phyloP scores from a whole-genome alignment of 1,140 invertebrate genomes.

The Ips nitidus region DNA sequence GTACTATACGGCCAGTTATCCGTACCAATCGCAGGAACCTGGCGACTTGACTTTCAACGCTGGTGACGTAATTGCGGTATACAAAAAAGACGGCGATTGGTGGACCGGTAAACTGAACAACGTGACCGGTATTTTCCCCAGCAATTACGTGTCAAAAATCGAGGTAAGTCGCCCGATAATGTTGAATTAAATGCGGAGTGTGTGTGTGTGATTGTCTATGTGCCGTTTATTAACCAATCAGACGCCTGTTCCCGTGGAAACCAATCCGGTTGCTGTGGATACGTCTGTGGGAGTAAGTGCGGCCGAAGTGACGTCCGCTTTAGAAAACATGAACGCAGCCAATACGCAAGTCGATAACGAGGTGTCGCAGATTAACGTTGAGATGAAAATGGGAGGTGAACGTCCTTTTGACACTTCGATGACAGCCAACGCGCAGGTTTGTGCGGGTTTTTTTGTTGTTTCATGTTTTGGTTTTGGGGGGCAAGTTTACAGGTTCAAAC shows the following conservation, averaged over 20 bases:
- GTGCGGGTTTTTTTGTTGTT: conserved; percentile 7
- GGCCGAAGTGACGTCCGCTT: conserved; percentile 28
- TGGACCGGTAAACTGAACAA: conserved; percentile 90
- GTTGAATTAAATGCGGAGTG: neutral
- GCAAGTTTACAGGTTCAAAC: too few relatives aligned
- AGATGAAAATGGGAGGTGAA: conserved; percentile 50
- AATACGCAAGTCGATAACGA: conserved; percentile 47
- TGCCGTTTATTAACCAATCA: conserved; percentile 8
- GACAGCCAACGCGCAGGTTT: conserved; percentile 56
- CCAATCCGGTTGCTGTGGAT: neutral
- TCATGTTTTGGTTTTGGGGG: neutral
- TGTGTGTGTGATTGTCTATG: conserved; percentile 6
- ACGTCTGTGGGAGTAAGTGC: conserved; percentile 28
- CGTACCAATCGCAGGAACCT: conserved; percentile 82
- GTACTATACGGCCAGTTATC: conserved; percentile 83
- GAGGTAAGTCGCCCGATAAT: conserved; percentile 50
- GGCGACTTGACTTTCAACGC: conserved; percentile 91
- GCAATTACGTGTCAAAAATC: conserved; percentile 81
- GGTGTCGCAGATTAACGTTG: conserved; percentile 51
- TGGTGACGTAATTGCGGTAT: conserved; percentile 86
- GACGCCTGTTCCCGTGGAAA: neutral
- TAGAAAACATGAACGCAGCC: conserved; percentile 30
- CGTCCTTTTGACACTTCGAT: conserved; percentile 54
- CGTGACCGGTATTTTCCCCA: conserved; percentile 86
- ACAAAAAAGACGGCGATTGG: conserved; percentile 94